Evolutionary conservation across 2,797 vertebrate genomes (phyloP), one percentile per base, ranked within the genome.

Genomic region (Lateolabrax maculatus): DNA sequence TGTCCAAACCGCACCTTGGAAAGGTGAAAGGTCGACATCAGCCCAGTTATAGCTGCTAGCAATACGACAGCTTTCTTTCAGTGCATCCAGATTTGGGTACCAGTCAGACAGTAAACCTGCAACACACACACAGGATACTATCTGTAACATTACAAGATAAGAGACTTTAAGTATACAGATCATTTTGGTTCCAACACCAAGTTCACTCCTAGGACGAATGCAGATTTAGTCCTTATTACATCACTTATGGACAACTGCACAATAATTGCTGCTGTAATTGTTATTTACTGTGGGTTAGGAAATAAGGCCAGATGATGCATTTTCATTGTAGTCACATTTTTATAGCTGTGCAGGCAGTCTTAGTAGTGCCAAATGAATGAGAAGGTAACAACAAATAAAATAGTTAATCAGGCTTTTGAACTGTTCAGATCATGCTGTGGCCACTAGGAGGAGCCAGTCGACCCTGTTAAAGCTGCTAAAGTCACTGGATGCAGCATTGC

Each of bases 41-140:
- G 97, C 96, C 97, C 97, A 98, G 94, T 98, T 98, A 93, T 97
- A 97, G 95, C 96, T 98, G 95, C 96, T 97, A 86, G 97, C 97
- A 85, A 97, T 97, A 80, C 97, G 96, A 94, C 97, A 98, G 95
- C 96, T 98, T 95, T 97, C 97, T 94, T 97, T 97, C 90, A 98
- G 95, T 91, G 97, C 96, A 90, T 98, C 97, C 90, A 98, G 94
- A 92, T 97, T 97, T 77, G 97, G 96, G 95, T 97, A 97, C 97
- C 97, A 97, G 93, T 97, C 97, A 80, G 93, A 95, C 76, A 95
- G 95, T 90, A 96, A 94, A 93, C 95, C 97, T 97, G 91, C 62
- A 91, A 92, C 85, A 88, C 77, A 89, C 84, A 92, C 70, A 87
- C 65, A 85, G 36, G 69, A 90, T 3, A 71, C 51, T 68, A 70